These are phyloP conservation scores for Meloe dianella DNA, from an alignment of 2,888 invertebrate species.

Conservation along the genomic window DNA sequence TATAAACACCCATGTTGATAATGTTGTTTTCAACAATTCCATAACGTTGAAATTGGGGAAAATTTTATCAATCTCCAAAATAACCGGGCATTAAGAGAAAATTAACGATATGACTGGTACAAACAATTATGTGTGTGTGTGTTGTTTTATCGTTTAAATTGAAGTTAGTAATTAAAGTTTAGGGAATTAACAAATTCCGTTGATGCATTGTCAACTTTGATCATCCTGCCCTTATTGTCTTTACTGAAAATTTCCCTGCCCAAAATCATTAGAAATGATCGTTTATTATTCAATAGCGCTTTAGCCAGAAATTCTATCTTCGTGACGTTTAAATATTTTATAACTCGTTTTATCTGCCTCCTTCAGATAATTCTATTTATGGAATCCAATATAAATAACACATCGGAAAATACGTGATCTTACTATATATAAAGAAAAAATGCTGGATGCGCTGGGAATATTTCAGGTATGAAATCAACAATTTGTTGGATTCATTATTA, in stretches of 20 bases:
- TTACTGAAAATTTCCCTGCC: background rate
- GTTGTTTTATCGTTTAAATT: background rate
- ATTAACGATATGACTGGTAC: too few species aligned
- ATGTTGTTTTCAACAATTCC: too few species aligned
- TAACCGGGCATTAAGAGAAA: too few species aligned
- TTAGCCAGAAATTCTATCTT: background rate
- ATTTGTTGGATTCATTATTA: background rate
- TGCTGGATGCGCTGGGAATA: background rate
- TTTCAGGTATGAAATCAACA: background rate
- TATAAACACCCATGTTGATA: too few species aligned
- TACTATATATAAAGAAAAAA: background rate
- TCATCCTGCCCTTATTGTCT: background rate
- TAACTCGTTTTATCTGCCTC: background rate
- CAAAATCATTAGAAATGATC: background rate
- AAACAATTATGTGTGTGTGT: too few species aligned
- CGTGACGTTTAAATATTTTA: background rate
- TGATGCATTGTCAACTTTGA: background rate
- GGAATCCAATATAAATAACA: background rate
- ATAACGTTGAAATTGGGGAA: too few species aligned
- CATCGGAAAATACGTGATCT: background rate
- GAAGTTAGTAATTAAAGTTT: background rate
- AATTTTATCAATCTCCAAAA: too few species aligned
- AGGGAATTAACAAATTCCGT: background rate
- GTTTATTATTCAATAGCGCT: background rate
- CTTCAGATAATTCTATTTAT: background rate